Evolutionary conservation across 2,113 vertebrate genomes (phyloP).

Genomic region (Microcebus murinus): DNA sequence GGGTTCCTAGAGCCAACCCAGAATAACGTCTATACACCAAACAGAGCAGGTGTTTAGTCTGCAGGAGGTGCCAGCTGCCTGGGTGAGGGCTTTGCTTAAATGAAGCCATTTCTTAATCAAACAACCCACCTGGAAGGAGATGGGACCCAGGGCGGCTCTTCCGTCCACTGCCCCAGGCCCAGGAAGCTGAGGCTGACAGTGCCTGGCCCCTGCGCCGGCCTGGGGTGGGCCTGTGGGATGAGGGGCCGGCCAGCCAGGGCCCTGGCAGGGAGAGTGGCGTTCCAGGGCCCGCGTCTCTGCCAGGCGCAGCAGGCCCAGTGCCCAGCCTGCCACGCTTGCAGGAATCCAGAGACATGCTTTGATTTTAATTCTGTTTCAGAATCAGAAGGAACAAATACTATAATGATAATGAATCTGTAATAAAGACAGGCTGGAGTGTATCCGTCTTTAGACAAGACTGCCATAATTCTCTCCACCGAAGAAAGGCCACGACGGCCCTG

Average conservation of each 20-base stretch:
- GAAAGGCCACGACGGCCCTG: background rate
- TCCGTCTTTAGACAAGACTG: background rate
- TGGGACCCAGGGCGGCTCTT: fast-evolving
- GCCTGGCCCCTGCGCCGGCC: background rate
- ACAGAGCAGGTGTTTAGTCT: background rate
- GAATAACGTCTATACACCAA: fast-evolving
- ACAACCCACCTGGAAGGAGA: background rate
- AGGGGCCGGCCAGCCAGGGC: background rate
- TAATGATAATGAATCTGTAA: background rate
- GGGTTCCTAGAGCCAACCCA: background rate
- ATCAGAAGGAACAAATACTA: background rate
- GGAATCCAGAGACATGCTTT: background rate
- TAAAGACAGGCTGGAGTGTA: background rate
- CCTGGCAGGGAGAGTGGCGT: fast-evolving
- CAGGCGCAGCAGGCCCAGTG: no score
- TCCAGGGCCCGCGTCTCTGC: background rate
- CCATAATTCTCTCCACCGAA: background rate
- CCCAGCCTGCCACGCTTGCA: fast-evolving
- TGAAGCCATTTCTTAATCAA: background rate
- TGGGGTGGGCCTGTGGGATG: background rate
- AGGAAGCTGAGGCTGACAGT: background rate
- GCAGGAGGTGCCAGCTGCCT: background rate
- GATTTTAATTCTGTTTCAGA: background rate
- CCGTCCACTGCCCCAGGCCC: background rate
- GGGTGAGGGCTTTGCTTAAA: background rate